Percentiles rank a stretch among this genome's conserved stretches.
Conservation (phyloP, 2,797 vertebrate genomes). For the Pogonophryne albipinna region DNA sequence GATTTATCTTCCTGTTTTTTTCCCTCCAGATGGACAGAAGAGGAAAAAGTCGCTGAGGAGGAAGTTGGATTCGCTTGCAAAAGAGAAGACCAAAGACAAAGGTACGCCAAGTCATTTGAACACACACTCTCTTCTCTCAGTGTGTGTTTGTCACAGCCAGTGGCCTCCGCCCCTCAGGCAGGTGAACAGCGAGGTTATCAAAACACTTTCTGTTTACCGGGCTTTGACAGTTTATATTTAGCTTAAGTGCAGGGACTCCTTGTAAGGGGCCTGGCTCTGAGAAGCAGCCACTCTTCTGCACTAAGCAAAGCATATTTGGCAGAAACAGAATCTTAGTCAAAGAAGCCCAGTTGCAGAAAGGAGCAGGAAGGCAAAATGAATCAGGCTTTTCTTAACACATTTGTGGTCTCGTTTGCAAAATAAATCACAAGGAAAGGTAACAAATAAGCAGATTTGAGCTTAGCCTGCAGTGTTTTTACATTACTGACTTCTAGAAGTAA, state of each 20-base stretch:
- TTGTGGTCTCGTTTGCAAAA: conserved; percentile 1
- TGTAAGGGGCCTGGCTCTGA: conserved; percentile 71
- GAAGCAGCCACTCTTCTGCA: conserved; percentile 43
- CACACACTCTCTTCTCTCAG: background rate
- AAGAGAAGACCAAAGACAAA: conserved; percentile 97
- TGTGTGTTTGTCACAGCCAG: background rate
- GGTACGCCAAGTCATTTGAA: conserved; percentile 58
- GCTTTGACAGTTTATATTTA: conserved; percentile 75
- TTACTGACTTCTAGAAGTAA: background rate
- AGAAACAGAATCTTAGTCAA: conserved; percentile 43
- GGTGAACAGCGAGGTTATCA: conserved; percentile 67
- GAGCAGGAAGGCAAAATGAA: conserved; percentile 16
- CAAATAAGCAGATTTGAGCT: background rate
- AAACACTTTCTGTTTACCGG: conserved; percentile 64
- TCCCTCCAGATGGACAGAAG: conserved; percentile 92
- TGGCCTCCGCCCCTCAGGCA: conserved; percentile 47
- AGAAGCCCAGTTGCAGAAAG: conserved; percentile 11
- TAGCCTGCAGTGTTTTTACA: background rate
- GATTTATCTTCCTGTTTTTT: conserved; percentile 43
- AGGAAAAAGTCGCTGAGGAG: conserved; percentile 96
- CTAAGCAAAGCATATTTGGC: conserved; percentile 66
- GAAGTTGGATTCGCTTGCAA: conserved; percentile 95
- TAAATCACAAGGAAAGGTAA: conserved; percentile 15
- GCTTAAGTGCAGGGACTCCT: conserved; percentile 69
- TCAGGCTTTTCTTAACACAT: conserved; percentile 8